Conservation (phyloP, 2,888 invertebrate species). For the Notocelia uddmanniana region DNA sequence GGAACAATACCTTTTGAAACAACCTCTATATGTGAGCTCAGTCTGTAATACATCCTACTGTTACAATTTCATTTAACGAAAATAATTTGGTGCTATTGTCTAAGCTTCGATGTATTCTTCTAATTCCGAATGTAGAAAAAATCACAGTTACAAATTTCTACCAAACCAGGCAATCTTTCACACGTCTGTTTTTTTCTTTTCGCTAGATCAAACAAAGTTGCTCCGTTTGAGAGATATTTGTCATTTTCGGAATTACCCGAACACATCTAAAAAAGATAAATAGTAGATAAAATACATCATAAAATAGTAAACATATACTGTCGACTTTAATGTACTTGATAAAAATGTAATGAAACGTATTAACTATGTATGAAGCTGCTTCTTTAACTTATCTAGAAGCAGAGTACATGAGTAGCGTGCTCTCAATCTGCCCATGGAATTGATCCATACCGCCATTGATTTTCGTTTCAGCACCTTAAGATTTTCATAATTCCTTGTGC, state of each 20-base stretch:
- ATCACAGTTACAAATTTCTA: too few relatives aligned
- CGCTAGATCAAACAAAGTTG: too few relatives aligned
- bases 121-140: not conserved
- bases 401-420: not conserved
- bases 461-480: conserved; percentile 36
- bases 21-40: not conserved
- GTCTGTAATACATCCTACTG: not conserved
- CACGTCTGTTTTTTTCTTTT: too few relatives aligned
- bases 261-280: too few relatives aligned
- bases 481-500: conserved; percentile 7
- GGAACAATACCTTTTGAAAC: not conserved
- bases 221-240: too few relatives aligned
- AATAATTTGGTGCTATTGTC: not conserved
- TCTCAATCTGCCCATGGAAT: not conserved
- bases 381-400: not conserved
- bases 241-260: too few relatives aligned
- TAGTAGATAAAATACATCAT: too few relatives aligned
- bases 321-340: too few relatives aligned
- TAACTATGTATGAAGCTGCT: too few relatives aligned
- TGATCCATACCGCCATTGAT: not conserved
- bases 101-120: too few relatives aligned
- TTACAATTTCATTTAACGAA: not conserved
- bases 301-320: not conserved
- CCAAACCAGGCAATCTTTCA: too few relatives aligned
- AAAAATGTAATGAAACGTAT: too few relatives aligned